phyloP scores from a whole-genome alignment of 2,797 vertebrate genomes.

The Falco novaeseelandiae region DNA sequence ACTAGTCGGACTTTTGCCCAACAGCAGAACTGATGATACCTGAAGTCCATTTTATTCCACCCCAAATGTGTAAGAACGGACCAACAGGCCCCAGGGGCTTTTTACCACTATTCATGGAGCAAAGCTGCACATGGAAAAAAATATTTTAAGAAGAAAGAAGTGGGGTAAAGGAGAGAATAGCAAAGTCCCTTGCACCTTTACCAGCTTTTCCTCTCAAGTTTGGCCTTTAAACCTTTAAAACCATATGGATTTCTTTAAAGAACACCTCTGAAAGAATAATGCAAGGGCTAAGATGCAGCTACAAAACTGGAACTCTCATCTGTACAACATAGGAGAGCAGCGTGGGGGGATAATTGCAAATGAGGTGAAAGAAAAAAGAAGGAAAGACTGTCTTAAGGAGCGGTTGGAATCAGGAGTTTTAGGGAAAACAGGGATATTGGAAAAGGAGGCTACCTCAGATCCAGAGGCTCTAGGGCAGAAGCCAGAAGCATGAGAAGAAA shows the following conservation, averaged over 20 bases:
- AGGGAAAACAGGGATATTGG: background rate
- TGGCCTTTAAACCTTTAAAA: constrained; percentile 49
- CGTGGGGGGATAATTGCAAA: background rate
- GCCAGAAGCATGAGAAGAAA: background rate
- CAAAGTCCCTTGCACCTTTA: background rate
- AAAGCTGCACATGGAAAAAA: constrained; percentile 16
- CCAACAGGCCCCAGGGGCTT: background rate
- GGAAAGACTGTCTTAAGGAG: background rate
- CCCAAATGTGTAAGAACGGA: background rate
- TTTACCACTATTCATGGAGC: background rate
- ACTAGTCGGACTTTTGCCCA: background rate
- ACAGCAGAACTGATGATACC: background rate
- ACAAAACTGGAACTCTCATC: constrained; percentile 5
- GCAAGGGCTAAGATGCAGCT: background rate
- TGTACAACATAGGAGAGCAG: background rate
- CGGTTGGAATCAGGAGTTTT: background rate
- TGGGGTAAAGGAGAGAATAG: background rate
- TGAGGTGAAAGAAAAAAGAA: background rate
- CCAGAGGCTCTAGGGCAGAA: background rate
- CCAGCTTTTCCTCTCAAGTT: constrained; percentile 22
- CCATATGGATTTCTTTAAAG: constrained; percentile 24
- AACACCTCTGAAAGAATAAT: constrained; percentile 9
- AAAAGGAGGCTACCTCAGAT: background rate
- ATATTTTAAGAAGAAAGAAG: background rate
- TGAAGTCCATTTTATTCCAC: background rate